Percentiles rank a stretch among this genome's conserved stretches.
phyloP scores from a whole-genome alignment of 2,797 vertebrate species.

The Distichodus sexfasciatus region DNA sequence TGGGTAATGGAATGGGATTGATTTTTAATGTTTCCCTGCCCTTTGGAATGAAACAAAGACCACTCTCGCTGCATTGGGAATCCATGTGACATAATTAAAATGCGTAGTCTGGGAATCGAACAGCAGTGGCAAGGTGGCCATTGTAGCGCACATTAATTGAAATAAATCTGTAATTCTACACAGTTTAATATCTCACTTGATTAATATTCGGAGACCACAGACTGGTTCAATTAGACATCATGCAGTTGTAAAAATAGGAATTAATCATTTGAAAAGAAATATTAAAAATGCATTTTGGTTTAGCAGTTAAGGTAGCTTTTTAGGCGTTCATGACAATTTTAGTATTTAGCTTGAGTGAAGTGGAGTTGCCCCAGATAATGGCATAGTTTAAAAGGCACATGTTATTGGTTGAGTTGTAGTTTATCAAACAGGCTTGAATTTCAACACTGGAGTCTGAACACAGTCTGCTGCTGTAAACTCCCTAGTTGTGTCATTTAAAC shows the following conservation, averaged over 20 bases:
- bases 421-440: no score
- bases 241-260: background rate
- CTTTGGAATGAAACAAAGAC: constrained; percentile 49
- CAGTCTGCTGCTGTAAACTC: no score
- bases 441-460: no score
- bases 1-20: constrained; percentile 53
- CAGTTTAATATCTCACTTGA: background rate
- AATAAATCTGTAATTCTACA: constrained; percentile 10
- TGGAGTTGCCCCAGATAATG: no score
- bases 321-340: no score
- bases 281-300: no score
- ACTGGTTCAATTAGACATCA: background rate
- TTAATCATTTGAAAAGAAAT: background rate
- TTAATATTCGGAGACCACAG: background rate
- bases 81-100: constrained; percentile 50
- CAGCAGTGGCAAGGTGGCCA: constrained; percentile 9
- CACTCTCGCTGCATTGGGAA: constrained; percentile 44
- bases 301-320: no score
- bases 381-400: no score
- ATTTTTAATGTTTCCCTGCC: constrained; percentile 53
- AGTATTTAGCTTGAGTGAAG: no score
- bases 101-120: constrained; percentile 7
- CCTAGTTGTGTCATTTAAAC: no score
- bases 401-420: no score
- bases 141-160: constrained; percentile 14